These are phyloP conservation scores for Eupithecia inturbata DNA, from an alignment of 2,888 invertebrate species.

Conservation along the genomic window DNA sequence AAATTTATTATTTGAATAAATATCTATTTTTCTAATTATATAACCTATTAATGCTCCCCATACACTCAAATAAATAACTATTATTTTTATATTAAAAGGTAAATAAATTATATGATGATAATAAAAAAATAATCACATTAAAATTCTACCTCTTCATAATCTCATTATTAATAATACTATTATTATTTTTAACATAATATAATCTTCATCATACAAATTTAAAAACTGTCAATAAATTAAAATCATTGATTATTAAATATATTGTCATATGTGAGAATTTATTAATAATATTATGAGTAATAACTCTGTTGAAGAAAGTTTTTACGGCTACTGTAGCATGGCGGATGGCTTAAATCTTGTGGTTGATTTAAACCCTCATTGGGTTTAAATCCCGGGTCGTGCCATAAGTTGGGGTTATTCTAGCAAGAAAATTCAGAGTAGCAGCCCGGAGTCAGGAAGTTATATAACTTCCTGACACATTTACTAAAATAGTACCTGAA, in stretches of 20 bases:
- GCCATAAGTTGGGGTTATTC: too few relatives aligned
- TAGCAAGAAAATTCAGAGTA: too few relatives aligned
- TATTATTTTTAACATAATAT: constrained; percentile 78
- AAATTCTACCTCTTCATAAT: too few relatives aligned
- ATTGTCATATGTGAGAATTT: constrained; percentile 63
- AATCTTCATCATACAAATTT: constrained; percentile 79
- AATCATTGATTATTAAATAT: constrained; percentile 80
- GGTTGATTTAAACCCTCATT: too few relatives aligned
- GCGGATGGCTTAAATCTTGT: too few relatives aligned
- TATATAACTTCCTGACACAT: too few relatives aligned
- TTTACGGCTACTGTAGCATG: not conserved
- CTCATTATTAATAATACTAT: constrained; percentile 75
- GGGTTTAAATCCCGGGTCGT: too few relatives aligned
- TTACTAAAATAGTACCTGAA: too few relatives aligned
- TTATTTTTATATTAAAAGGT: constrained; percentile 77
- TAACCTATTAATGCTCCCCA: constrained; percentile 70
- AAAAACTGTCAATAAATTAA: constrained; percentile 76
- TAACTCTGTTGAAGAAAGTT: not conserved
- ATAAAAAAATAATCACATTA: constrained; percentile 82
- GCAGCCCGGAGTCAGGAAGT: too few relatives aligned
- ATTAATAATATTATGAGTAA: not conserved
- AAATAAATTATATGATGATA: constrained; percentile 82
- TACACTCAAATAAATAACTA: constrained; percentile 80
- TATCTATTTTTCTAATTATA: constrained; percentile 71
- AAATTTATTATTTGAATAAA: constrained; percentile 74